phyloP scores from a whole-genome alignment of 64 coral and sea anemone species.

The Actinia tenebrosa region DNA sequence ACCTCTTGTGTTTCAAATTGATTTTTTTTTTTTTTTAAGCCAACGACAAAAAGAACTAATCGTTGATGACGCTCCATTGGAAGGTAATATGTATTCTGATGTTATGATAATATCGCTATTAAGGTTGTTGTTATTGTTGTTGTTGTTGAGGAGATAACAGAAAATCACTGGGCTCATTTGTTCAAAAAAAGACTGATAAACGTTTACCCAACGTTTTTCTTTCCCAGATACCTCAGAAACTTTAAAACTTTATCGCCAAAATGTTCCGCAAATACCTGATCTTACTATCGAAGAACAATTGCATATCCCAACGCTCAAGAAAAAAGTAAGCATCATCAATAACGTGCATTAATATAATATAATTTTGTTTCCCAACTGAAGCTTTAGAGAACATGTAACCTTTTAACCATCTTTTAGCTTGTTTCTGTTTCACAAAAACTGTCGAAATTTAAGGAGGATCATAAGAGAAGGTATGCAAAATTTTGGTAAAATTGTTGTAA shows the following conservation, averaged over 20 bases:
- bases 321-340: background rate
- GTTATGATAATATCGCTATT: too few species aligned
- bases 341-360: background rate
- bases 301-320: background rate
- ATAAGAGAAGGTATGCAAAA: background rate
- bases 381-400: background rate
- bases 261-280: conserved; percentile 6
- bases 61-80: background rate
- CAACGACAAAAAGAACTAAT: background rate
- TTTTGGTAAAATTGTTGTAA: background rate
- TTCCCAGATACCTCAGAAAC: background rate
- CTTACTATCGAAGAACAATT: conserved; percentile 4
- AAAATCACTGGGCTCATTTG: too few species aligned
- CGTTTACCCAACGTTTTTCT: background rate
- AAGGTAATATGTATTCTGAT: background rate
- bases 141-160: too few species aligned
- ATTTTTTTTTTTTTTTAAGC: background rate
- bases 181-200: background rate
- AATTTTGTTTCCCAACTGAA: too few species aligned
- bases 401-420: background rate
- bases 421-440: background rate
- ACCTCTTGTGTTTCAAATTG: background rate
- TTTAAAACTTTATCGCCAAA: background rate
- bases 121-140: too few species aligned
- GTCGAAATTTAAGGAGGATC: background rate